Evolutionary conservation across 1,140 invertebrate species (phyloP), one percentile per base, ranked within the genome.

Genomic region (Euglossa dilemma): DNA sequence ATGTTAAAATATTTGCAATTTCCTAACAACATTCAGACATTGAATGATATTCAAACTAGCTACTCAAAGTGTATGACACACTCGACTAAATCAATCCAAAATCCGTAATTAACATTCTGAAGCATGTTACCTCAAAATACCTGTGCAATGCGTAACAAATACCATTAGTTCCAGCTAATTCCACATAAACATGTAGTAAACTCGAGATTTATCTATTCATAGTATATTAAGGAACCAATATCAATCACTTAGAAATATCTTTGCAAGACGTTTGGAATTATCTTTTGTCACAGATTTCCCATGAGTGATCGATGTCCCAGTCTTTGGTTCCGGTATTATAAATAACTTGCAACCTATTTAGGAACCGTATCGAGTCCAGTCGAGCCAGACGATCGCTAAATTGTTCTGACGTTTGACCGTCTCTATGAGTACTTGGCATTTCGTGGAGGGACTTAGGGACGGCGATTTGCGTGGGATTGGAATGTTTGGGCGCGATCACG

Each of bases 391-490:
- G 47, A 61, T 74, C 71, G 71, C 45, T 84, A 88, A 82, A 78
- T 78, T 72, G 78, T 85, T 61, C 56, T 47, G 59, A 52, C 57
- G 70, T 88, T 81, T 54, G 74, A 47, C 59, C 8, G 73, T 80
- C 73, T 79, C 70, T 57, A 50, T 57, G 63, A 83, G 78, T 80
- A 88, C 72, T 76, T 84, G 80, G 72, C 66, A 77, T 89, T 89
- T 89, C 87, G 66, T 71, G 52, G 76, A 72, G 67, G 81, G 79
- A 84, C 85, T 88, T 87, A 82, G 85, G 87, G 83, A 90, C 80
- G 25, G 85, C 70, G 71, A 90, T 90, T 88, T 72, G 89, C 89
- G 89, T 90, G 80, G 89, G 89, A 84, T 90, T 88, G 89, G 89
- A 90, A 90, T 90, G 87, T 84, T 72, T 79, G 85, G 80, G 80